Percentiles rank a stretch among this genome's conserved stretches.
phyloP scores from a whole-genome alignment of 1,140 invertebrate genomes.

The Halesus radiatus region DNA sequence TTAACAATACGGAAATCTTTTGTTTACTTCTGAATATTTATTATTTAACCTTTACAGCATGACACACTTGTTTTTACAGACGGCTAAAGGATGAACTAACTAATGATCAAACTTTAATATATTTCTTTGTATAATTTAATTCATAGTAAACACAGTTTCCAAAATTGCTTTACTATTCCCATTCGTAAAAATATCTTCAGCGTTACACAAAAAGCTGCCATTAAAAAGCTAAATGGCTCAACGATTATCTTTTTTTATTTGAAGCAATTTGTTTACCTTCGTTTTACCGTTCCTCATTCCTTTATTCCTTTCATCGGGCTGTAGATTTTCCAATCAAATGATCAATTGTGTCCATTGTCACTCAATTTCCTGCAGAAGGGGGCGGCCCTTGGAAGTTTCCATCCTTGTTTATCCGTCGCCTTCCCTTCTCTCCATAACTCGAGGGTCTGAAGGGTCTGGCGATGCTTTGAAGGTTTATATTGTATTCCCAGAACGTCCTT shows the following conservation, averaged over 20 bases:
- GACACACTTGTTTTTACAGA: too few species aligned
- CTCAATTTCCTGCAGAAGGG: background rate
- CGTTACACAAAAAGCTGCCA: conserved; percentile 20
- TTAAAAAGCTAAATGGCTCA: conserved; percentile 10
- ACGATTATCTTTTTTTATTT: conserved; percentile 24
- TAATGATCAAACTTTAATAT: too few species aligned
- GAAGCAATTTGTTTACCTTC: conserved; percentile 23
- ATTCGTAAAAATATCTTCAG: too few species aligned
- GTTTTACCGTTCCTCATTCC: background rate
- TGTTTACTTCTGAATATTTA: too few species aligned
- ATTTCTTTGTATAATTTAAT: too few species aligned
- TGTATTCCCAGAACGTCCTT: too few species aligned
- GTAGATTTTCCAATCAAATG: conserved; percentile 27
- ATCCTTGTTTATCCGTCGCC: background rate
- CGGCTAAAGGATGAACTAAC: too few species aligned
- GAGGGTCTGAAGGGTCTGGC: background rate
- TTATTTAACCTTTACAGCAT: too few species aligned
- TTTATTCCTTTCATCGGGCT: background rate
- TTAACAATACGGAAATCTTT: too few species aligned
- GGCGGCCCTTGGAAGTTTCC: background rate
- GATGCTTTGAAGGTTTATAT: background rate
- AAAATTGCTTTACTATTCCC: too few species aligned
- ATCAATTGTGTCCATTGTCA: conserved; percentile 22
- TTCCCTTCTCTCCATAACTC: conserved; percentile 2
- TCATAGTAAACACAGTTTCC: too few species aligned